Evolutionary conservation across 1,140 invertebrate species (phyloP), one percentile per base, ranked within the genome.

Genomic region (Cotesia typhae): DNA sequence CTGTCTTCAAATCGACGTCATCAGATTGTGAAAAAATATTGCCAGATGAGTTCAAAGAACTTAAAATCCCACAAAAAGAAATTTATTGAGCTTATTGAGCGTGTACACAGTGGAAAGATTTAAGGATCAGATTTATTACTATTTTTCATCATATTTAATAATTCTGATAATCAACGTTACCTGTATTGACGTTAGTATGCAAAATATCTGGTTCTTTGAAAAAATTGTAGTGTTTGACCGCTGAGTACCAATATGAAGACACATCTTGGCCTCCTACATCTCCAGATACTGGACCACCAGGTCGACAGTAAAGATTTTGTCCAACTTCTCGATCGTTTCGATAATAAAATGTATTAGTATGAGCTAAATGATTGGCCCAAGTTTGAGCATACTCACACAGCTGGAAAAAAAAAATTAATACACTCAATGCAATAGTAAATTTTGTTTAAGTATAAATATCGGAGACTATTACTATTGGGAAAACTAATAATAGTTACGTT

Each of bases 201-300:
- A 93, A 84, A 47, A 92, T 87, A 82, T 93, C 90, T 0, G 91
- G 88, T 79, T 94, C 92, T 75, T 92, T 92, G 67, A 91, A 89
- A 79, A 92, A 95, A 76, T 92, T 90, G 82, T 95, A 95, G 74
- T 93, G 91, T 71, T 91, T 90, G 2, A 94, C 91, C 35, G 94
- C 93, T 60, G 92, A 92, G 79, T 96, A 96, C 94, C 94, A 96
- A 76, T 95, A 94, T n/a, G 92, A 91, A 4, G 93, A 91, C 3
- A 94, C 93, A 85, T 95, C 93, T 87, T 94, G 92, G 6, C 93
- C 94, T 72, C 91, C 90, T 59, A 93, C 88, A 74, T 93, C 92
- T 53, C 88, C 89, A 52, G 90, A 89, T 20, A 91, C 80, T 3
- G 88, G 88, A 77, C 90, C 91, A n/a, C 90, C 89, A 3, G 91